A percentile compares a stretch with the other conserved stretches of the same genome.
These are phyloP conservation scores for Trichonephila inaurata DNA, from an alignment of 1,140 invertebrate genomes.

Conservation along the genomic window DNA sequence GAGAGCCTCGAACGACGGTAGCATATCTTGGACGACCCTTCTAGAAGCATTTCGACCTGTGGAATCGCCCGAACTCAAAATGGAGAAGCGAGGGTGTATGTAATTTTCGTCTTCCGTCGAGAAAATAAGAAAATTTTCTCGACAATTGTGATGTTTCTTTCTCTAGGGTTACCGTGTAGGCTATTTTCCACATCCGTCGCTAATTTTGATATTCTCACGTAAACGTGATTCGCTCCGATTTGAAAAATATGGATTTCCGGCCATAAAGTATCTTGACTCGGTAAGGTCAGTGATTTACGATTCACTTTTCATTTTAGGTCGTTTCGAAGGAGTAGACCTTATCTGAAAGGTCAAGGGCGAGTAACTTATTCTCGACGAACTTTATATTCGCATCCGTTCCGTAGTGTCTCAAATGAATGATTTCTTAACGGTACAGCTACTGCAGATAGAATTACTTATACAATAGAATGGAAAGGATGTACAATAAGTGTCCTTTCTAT, in stretches of 20 bases:
- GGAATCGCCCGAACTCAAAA: background rate
- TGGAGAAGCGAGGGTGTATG: conserved; percentile 20
- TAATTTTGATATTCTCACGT: conserved; percentile 43
- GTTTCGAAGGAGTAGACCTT: conserved; percentile 12
- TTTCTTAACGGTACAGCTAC: too few species aligned
- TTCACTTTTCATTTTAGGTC: background rate
- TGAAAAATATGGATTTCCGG: conserved; percentile 65
- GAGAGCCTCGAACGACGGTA: too few species aligned
- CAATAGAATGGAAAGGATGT: too few species aligned
- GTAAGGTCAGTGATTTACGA: conserved; percentile 37
- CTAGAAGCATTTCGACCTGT: conserved; percentile 35
- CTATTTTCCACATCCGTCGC: conserved; percentile 57
- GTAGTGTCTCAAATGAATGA: too few species aligned
- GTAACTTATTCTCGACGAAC: background rate
- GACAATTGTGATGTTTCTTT: conserved; percentile 51
- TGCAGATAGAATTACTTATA: too few species aligned
- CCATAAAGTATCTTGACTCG: conserved; percentile 19
- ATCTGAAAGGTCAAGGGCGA: conserved; percentile 21
- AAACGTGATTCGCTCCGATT: conserved; percentile 47
- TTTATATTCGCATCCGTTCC: too few species aligned
- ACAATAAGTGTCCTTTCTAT: too few species aligned
- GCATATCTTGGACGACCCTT: conserved; percentile 48
- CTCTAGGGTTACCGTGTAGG: conserved; percentile 30
- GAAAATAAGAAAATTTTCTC: conserved; percentile 67
- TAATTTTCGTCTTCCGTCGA: conserved; percentile 71